Evolutionary conservation across 2,888 invertebrate genomes (phyloP).

Genomic region (Trachelus troglodyta): DNA sequence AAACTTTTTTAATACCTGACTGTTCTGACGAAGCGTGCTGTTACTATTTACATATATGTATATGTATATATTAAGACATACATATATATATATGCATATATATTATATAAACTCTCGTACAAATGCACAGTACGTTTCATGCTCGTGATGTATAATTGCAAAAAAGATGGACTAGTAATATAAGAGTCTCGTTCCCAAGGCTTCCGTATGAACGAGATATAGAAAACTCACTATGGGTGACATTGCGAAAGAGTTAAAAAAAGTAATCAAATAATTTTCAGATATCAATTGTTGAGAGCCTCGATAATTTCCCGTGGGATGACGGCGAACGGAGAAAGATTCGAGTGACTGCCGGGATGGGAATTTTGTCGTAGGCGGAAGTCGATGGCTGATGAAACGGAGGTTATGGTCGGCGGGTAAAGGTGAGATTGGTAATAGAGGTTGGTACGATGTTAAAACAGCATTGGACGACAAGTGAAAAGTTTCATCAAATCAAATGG

Average conservation of each 20-base stretch:
- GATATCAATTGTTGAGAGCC: neutral
- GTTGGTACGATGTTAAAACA: constrained; percentile 23
- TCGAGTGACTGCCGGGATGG: neutral
- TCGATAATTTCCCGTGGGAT: neutral
- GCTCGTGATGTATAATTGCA: neutral
- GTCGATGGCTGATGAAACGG: neutral
- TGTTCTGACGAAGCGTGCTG: constrained; percentile 61
- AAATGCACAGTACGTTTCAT: neutral
- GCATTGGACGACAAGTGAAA: constrained; percentile 40
- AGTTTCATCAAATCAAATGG: constrained; percentile 62
- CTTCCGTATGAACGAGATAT: neutral
- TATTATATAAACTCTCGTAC: constrained; percentile 6
- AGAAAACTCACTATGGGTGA: neutral
- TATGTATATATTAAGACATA: too few relatives aligned
- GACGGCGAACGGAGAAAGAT: neutral
- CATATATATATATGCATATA: constrained; percentile 29
- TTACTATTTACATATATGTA: constrained; percentile 59
- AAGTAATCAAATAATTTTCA: neutral
- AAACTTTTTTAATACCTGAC: constrained; percentile 43
- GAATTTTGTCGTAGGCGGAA: neutral
- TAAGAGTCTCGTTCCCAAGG: neutral
- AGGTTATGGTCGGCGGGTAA: neutral
- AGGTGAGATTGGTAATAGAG: neutral
- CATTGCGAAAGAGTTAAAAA: neutral
- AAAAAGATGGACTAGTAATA: neutral